Percentiles rank a stretch among this genome's conserved stretches.
Conservation (phyloP, 2,113 vertebrate genomes). For the Miniopterus natalensis region DNA sequence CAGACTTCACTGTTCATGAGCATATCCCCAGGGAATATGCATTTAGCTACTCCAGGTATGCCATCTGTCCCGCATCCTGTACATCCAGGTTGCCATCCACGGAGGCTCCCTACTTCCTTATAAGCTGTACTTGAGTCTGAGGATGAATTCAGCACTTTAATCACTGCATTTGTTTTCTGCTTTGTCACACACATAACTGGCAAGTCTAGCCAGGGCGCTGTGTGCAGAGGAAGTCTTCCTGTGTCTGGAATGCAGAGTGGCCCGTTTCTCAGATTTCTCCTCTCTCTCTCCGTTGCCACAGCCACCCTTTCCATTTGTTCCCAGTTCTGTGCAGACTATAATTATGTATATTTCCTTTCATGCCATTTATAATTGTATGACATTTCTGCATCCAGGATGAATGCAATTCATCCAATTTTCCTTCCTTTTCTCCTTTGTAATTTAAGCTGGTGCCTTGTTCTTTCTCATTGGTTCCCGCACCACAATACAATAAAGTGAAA, state of each 20-base stretch:
- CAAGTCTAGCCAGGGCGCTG: conserved; percentile 72
- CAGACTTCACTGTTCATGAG: not conserved
- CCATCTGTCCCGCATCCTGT: conserved; percentile 59
- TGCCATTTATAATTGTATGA: conserved; percentile 54
- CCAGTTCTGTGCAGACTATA: conserved; percentile 5
- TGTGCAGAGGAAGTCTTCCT: conserved; percentile 77
- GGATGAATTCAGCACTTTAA: conserved; percentile 84
- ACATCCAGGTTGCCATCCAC: conserved; percentile 72
- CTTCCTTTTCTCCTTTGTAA: conserved; percentile 41
- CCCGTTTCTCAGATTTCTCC: conserved; percentile 72
- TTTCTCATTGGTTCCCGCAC: conserved; percentile 75
- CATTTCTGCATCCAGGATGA: conserved; percentile 55
- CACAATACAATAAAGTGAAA: conserved; percentile 70
- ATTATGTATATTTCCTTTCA: conserved; percentile 75
- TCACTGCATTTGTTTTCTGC: conserved; percentile 86
- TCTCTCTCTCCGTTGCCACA: conserved; percentile 60
- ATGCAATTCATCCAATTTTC: conserved; percentile 40
- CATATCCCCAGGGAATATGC: not conserved
- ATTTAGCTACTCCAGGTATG: not conserved
- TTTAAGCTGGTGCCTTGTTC: conserved; percentile 66
- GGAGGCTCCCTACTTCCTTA: not conserved
- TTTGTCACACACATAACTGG: conserved; percentile 88
- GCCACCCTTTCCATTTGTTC: conserved; percentile 58
- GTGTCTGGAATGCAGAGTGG: conserved; percentile 83
- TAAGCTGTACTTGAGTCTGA: conserved; percentile 70